phyloP scores from a whole-genome alignment of 2,797 vertebrate genomes.

The Thamnophis elegans region DNA sequence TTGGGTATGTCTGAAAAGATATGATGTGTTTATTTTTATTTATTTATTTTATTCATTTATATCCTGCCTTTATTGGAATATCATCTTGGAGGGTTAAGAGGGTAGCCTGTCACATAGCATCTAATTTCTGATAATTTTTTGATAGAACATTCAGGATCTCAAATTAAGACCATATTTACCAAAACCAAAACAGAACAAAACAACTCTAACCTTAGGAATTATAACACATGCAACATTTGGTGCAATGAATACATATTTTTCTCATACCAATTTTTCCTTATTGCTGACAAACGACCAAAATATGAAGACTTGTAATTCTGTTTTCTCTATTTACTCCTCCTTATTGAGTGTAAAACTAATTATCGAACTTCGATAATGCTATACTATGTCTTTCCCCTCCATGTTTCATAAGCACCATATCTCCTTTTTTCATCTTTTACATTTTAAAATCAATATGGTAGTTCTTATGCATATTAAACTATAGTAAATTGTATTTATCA shows the following conservation, averaged over 20 bases:
- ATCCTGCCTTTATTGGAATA: background rate
- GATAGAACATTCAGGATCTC: background rate
- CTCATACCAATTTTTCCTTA: background rate
- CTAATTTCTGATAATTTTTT: background rate
- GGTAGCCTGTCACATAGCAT: background rate
- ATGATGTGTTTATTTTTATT: background rate
- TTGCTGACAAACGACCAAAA: background rate
- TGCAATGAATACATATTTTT: background rate
- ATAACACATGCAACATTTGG: background rate
- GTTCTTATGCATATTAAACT: background rate
- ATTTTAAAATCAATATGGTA: background rate
- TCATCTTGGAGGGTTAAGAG: background rate
- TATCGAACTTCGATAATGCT: background rate
- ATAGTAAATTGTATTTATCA: background rate
- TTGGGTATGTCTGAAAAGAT: background rate
- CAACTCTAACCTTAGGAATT: background rate
- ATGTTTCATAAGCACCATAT: background rate
- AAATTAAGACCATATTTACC: background rate
- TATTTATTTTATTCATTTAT: background rate
- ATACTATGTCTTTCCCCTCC: background rate
- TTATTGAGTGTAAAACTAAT: background rate
- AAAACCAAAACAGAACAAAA: background rate
- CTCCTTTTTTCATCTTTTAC: background rate
- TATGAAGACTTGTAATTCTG: background rate
- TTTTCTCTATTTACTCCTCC: background rate